These are phyloP conservation scores for Troides aeacus DNA, from an alignment of 2,888 invertebrate species.

Conservation along the genomic window DNA sequence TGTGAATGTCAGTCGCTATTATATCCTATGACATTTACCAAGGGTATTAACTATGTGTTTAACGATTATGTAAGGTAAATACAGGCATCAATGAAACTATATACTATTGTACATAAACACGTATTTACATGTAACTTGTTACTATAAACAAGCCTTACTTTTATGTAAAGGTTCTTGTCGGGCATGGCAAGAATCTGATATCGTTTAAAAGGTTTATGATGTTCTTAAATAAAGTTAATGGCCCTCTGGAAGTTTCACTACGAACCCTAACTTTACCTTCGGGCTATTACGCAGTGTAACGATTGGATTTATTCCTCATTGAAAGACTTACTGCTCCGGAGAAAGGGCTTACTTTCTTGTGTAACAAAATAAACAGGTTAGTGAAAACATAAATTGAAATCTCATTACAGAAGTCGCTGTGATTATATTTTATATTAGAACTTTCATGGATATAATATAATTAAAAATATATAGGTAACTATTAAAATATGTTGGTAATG, in stretches of 20 bases:
- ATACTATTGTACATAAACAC: neutral
- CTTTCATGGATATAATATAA: too few species aligned
- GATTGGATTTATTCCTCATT: constrained; percentile 23
- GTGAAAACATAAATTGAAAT: neutral
- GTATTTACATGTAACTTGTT: neutral
- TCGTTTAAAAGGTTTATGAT: constrained; percentile 29
- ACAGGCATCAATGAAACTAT: neutral
- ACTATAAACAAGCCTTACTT: neutral
- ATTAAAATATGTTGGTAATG: too few species aligned
- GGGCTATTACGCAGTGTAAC: constrained; percentile 13
- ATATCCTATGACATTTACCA: too few species aligned
- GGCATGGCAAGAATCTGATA: constrained; percentile 16
- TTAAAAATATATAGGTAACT: too few species aligned
- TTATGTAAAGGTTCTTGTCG: constrained; percentile 3
- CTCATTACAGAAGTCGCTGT: neutral
- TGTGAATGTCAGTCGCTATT: neutral
- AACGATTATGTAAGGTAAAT: too few species aligned
- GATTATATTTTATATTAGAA: too few species aligned
- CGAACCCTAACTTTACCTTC: constrained; percentile 27
- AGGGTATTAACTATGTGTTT: too few species aligned
- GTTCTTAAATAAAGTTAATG: constrained; percentile 31
- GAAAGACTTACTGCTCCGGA: constrained; percentile 8
- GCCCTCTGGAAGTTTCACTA: constrained; percentile 25
- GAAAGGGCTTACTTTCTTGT: neutral
- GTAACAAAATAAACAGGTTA: constrained; percentile 1